These are phyloP conservation scores for Neoascia interrupta DNA, from an alignment of 2,888 invertebrate species.

Conservation along the genomic window DNA sequence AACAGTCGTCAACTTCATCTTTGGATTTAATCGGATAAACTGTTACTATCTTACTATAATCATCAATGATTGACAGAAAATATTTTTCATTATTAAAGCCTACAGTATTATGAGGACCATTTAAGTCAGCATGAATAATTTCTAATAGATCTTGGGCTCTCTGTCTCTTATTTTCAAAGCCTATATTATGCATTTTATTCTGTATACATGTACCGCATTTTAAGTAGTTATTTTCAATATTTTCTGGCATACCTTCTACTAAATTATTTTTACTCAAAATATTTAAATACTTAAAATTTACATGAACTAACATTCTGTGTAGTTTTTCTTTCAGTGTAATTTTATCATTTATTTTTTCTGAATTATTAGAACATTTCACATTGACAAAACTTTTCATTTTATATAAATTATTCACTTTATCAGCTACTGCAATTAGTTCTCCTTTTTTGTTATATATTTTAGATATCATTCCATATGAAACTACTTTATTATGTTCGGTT, in stretches of 20 bases:
- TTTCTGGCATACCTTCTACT: conserved; percentile 21
- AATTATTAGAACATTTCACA: conserved; percentile 7
- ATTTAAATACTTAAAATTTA: conserved; percentile 60
- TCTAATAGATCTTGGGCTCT: conserved; percentile 35
- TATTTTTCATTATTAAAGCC: conserved; percentile 66
- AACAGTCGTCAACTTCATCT: no score
- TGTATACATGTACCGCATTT: no score
- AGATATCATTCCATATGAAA: not conserved
- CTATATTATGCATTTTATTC: conserved; percentile 36
- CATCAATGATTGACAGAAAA: conserved; percentile 46
- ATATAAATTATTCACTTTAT: conserved; percentile 31
- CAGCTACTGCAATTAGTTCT: conserved; percentile 20
- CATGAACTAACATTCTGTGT: conserved; percentile 49
- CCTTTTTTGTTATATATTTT: not conserved
- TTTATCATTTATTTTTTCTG: conserved; percentile 9
- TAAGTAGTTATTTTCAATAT: no score
- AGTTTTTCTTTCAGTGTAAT: conserved; percentile 57
- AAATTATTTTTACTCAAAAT: conserved; percentile 36
- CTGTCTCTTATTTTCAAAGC: conserved; percentile 53
- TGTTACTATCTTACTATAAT: conserved; percentile 16
- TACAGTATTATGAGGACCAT: conserved; percentile 41
- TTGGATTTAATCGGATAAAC: no score
- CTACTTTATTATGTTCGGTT: not conserved
- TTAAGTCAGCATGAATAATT: conserved; percentile 40
- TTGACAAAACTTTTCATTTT: conserved; percentile 21